Evolutionary conservation across 2,797 vertebrate genomes (phyloP), one percentile per base, ranked within the genome.

Genomic region (Thamnophis elegans): DNA sequence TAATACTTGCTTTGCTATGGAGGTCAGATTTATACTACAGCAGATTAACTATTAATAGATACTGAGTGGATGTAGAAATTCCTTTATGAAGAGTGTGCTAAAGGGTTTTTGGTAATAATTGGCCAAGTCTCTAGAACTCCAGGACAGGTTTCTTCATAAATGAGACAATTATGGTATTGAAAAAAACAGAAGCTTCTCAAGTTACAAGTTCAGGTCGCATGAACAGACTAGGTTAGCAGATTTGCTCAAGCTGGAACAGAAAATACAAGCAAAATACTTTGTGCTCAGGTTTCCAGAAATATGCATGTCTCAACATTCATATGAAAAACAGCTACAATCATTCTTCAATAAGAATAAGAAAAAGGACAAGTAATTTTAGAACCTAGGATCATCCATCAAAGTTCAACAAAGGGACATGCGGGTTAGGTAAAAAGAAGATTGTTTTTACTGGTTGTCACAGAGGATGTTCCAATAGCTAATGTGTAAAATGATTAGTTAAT

Each of bases 41-140:
- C 85, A n/a, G 53, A 89, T 85, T 32, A 89, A 85, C 32, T 59
- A 92, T 92, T 92, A 85, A 89, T 58, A 89, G 54, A 47, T 82
- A 5, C 20, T 47, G 1, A 25, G 9, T 82, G 36, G 36, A 47
- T 47, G 36, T 22, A 42, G 73, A 78, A 3, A 20, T 82, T 82
- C 20, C 36, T 73, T 82, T 36, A 25, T 47, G 36, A 82, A 82
- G 36, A 82, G 36, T n/a, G 36, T 42, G 36, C 47, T 78, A 25
- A 47, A 47, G 20, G 20, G 10, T 82, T 22, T 25, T 82, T 20
- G 20, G 25, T 26, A 65, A 51, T 91, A 58, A 47, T 32, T 91
- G 51, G 13, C 32, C 26, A 26, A 56, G 16, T 87, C n/a, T 32
- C 47, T 78, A 51, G 73, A 78, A 42, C 0, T 32, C 36, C 36